Percentiles rank a stretch among this genome's conserved stretches.
These are phyloP conservation scores for Dicycla oo DNA, from an alignment of 2,888 invertebrate genomes.

Conservation along the genomic window DNA sequence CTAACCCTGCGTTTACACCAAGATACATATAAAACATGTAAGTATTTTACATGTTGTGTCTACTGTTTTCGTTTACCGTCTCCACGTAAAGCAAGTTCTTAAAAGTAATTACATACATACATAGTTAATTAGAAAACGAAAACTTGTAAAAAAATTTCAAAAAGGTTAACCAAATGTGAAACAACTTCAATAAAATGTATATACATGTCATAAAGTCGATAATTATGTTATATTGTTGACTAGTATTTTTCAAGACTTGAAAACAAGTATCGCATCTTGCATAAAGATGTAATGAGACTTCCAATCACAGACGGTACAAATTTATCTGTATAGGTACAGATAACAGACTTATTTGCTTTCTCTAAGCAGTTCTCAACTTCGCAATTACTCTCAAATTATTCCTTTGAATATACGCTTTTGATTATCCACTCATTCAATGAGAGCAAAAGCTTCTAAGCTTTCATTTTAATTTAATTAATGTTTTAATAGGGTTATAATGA, in stretches of 20 bases:
- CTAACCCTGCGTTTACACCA: too few relatives aligned
- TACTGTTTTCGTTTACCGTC: neutral
- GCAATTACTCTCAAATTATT: slow-evolving; percentile 44
- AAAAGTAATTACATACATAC: neutral
- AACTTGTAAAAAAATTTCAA: too few relatives aligned
- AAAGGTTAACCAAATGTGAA: too few relatives aligned
- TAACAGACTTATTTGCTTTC: neutral
- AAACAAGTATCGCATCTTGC: too few relatives aligned
- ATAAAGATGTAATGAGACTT: neutral
- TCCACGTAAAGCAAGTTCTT: neutral
- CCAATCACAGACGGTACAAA: slow-evolving; percentile 5
- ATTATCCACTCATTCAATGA: slow-evolving; percentile 29
- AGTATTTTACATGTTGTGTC: neutral
- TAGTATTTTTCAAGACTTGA: too few relatives aligned
- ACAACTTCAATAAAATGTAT: too few relatives aligned
- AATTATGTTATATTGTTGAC: too few relatives aligned
- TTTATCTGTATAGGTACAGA: slow-evolving; percentile 17
- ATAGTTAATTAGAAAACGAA: too few relatives aligned
- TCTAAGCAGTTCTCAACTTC: slow-evolving; percentile 16
- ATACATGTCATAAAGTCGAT: too few relatives aligned
- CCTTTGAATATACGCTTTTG: slow-evolving; percentile 44
- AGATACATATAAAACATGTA: neutral
- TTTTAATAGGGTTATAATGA: slow-evolving; percentile 32
- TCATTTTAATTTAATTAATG: slow-evolving; percentile 48
- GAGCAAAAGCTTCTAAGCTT: slow-evolving; percentile 35